Evolutionary conservation across 2,888 invertebrate species (phyloP).

Genomic region (Tenthredo mesomela): DNA sequence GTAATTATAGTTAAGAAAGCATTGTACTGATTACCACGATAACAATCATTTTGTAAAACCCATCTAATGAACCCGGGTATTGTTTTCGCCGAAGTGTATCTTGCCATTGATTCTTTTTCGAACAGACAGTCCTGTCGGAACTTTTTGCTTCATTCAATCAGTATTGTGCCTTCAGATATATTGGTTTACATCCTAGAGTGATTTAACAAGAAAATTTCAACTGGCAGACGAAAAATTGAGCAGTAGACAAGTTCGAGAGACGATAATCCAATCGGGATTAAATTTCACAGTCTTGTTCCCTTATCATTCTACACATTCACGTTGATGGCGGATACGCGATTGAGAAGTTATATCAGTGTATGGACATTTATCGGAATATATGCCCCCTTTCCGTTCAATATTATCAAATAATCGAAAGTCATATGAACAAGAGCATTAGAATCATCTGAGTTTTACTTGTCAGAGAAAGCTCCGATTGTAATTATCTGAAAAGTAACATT

Average conservation of each 20-base stretch:
- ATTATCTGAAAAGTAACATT: too few relatives aligned
- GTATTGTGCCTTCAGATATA: background rate
- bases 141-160: background rate
- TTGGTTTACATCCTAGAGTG: background rate
- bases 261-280: slow-evolving; percentile 6
- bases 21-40: background rate
- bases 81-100: background rate
- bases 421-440: too few relatives aligned
- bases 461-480: too few relatives aligned
- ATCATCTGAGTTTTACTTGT: too few relatives aligned
- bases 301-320: background rate
- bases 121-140: background rate
- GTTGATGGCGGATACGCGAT: background rate
- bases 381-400: too few relatives aligned
- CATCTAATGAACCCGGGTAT: background rate
- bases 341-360: too few relatives aligned
- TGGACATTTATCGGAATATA: too few relatives aligned
- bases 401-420: too few relatives aligned
- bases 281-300: background rate
- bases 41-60: background rate
- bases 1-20: slow-evolving; percentile 18
- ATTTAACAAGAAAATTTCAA: slow-evolving; percentile 12
- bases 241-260: background rate
- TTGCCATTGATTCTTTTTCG: background rate
- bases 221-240: background rate